Percentiles rank a stretch among this genome's conserved stretches.
Conservation (phyloP, 2,888 invertebrate species). For the Sturmia bella region DNA sequence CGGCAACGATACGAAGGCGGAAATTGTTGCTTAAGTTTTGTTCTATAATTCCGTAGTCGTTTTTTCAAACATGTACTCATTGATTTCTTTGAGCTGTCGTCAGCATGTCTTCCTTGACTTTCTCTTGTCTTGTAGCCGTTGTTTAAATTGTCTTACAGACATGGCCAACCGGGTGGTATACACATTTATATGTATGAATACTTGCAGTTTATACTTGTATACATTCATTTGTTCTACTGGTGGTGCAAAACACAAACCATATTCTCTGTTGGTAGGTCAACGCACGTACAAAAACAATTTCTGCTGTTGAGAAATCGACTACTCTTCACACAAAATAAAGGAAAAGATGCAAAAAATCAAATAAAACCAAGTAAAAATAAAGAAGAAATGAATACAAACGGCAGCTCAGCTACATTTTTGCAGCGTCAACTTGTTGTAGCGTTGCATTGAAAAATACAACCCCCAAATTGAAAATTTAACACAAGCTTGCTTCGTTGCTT, state of each 20-base stretch:
- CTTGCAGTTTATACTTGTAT: conserved; percentile 7
- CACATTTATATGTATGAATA: too few relatives aligned
- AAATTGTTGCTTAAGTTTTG: too few relatives aligned
- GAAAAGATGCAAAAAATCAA: conserved; percentile 49
- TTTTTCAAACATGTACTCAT: too few relatives aligned
- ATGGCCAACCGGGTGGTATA: too few relatives aligned
- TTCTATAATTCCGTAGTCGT: too few relatives aligned
- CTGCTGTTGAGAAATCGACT: conserved; percentile 67
- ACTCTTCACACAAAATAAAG: conserved; percentile 22
- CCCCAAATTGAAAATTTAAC: conserved; percentile 38
- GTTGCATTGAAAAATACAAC: conserved; percentile 52
- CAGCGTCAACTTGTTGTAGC: conserved; percentile 67
- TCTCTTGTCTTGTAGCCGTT: too few relatives aligned
- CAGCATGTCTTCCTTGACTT: too few relatives aligned
- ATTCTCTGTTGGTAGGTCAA: conserved; percentile 82
- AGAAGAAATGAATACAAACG: conserved; percentile 38
- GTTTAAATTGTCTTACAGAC: too few relatives aligned
- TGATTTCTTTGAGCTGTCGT: too few relatives aligned
- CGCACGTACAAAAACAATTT: conserved; percentile 82
- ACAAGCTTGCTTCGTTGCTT: conserved; percentile 31
- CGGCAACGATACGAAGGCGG: too few relatives aligned
- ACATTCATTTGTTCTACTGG: not conserved
- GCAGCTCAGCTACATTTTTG: conserved; percentile 32
- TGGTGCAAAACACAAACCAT: conserved; percentile 62
- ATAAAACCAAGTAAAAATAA: conserved; percentile 35